Base-by-base conservation (phyloP, 2,888 invertebrate species). In the Drosophila borborema region DNA sequence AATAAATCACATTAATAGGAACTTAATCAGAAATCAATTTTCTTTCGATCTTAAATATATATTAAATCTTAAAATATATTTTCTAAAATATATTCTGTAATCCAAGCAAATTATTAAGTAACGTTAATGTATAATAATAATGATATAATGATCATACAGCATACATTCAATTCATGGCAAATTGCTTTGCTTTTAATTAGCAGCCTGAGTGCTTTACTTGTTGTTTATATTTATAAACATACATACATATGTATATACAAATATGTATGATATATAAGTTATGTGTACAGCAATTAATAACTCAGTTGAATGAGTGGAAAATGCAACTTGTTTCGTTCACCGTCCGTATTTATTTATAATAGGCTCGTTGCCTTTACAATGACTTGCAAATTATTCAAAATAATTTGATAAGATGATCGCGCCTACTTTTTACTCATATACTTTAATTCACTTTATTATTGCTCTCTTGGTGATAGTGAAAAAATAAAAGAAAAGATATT, bases 401-500 rank as follows among this genome's bases (percentile, higher is more conserved):
- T 2, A n/a, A 31, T 28, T 5, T 66, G 77, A 5, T 49, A 60
- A 1, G 53, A 20, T 7, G 31, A 67, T 1, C 41, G 51, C 2
- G 41, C 63, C 5, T 69, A 75, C 34, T 90, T 79, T 45, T 71
- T 80, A 36, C 45, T 5, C 2, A 49, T 10, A n/a, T 49, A n/a
- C 2, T 2, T 48, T 4, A 16, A 16, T 48, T 16, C 9, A 7
- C n/a, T 49, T 4, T n/a, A 49, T 31, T 49, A 2, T 31, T 49
- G 9, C 31, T 48, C 9, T 16, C 16, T 16, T 9, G 9, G 23
- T 48, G n/a, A 16, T 20, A 12, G 2, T 20, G 12, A 12, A 45
- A 4, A 10, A 45, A 18, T 2, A 20, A 3, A 1, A 10, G 3
- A 10, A n/a, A 45, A 20, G 2, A 14, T 7, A 23, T 7, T 46